A percentile compares a stretch with the other conserved stretches of the same genome.
phyloP scores from a whole-genome alignment of 2,797 vertebrate genomes.

The Neomorphus geoffroyi region DNA sequence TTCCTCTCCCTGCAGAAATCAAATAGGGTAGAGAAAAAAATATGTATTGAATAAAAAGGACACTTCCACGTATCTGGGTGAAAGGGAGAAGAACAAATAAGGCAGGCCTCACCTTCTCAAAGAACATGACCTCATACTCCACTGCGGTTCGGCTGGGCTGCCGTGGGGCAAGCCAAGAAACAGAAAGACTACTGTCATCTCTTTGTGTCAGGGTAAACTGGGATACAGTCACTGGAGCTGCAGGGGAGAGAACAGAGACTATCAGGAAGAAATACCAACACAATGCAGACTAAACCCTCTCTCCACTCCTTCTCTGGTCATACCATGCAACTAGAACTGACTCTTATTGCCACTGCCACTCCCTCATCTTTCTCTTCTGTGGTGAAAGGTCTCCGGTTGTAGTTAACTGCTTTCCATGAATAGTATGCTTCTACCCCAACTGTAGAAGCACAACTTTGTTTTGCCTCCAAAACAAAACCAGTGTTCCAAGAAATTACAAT shows the following conservation, averaged over 20 bases:
- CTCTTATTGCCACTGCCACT: background rate
- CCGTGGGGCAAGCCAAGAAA: slow-evolving; percentile 65
- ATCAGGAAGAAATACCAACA: background rate
- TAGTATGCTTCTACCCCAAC: background rate
- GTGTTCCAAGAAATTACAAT: background rate
- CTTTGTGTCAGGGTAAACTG: slow-evolving; percentile 62
- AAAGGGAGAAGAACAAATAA: background rate
- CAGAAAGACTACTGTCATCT: slow-evolving; percentile 71
- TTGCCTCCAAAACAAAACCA: background rate
- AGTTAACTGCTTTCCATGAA: background rate
- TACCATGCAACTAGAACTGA: background rate
- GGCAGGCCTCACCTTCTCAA: slow-evolving; percentile 61
- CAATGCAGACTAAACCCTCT: background rate
- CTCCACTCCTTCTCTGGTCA: background rate
- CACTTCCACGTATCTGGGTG: background rate
- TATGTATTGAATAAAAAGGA: background rate
- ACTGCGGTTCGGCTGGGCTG: slow-evolving; percentile 60
- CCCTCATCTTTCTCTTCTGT: background rate
- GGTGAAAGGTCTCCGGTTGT: background rate
- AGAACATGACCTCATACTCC: slow-evolving; percentile 73
- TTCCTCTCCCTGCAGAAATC: slow-evolving; percentile 72
- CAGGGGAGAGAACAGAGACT: background rate
- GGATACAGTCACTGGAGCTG: slow-evolving; percentile 67
- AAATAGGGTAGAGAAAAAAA: background rate
- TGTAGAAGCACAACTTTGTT: background rate